These are phyloP conservation scores for Dastarcus helophoroides DNA, from an alignment of 2,888 invertebrate genomes.

Conservation along the genomic window DNA sequence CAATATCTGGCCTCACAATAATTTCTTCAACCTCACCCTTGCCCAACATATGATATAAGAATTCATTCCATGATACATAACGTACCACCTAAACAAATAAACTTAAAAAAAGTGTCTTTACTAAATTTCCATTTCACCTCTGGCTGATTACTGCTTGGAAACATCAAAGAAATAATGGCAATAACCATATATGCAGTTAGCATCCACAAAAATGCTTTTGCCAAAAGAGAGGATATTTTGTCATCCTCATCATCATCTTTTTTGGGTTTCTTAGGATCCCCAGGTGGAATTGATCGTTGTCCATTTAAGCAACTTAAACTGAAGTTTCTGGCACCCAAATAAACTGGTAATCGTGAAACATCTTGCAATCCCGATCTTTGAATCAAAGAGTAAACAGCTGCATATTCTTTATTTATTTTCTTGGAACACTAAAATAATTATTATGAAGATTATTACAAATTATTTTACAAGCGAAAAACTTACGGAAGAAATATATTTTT, in stretches of 20 bases:
- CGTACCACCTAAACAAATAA: slow-evolving; percentile 44
- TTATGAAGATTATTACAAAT: too few species aligned
- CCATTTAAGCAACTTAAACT: slow-evolving; percentile 20
- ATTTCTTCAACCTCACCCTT: slow-evolving; percentile 89
- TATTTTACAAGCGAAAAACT: too few species aligned
- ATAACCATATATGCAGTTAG: slow-evolving; percentile 63
- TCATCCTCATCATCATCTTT: slow-evolving; percentile 51
- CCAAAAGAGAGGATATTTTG: slow-evolving; percentile 57
- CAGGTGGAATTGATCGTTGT: slow-evolving; percentile 13
- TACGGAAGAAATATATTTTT: too few species aligned
- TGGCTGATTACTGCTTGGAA: slow-evolving; percentile 59
- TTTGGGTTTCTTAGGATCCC: slow-evolving; percentile 28
- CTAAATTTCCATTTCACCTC: slow-evolving; percentile 43
- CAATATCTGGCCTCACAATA: slow-evolving; percentile 71
- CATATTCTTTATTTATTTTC: slow-evolving; percentile 37
- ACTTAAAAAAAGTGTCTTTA: slow-evolving; percentile 6
- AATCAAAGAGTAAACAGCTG: slow-evolving; percentile 43
- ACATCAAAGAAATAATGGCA: slow-evolving; percentile 57
- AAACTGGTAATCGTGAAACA: slow-evolving; percentile 26
- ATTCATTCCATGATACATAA: slow-evolving; percentile 93
- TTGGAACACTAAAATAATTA: too few species aligned
- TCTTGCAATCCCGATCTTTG: slow-evolving; percentile 41
- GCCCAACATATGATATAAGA: slow-evolving; percentile 85
- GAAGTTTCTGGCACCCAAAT: slow-evolving; percentile 21
- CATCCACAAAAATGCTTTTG: slow-evolving; percentile 73